Evolutionary conservation across 2,113 vertebrate species (phyloP).

Genomic region (Passer montanus): DNA sequence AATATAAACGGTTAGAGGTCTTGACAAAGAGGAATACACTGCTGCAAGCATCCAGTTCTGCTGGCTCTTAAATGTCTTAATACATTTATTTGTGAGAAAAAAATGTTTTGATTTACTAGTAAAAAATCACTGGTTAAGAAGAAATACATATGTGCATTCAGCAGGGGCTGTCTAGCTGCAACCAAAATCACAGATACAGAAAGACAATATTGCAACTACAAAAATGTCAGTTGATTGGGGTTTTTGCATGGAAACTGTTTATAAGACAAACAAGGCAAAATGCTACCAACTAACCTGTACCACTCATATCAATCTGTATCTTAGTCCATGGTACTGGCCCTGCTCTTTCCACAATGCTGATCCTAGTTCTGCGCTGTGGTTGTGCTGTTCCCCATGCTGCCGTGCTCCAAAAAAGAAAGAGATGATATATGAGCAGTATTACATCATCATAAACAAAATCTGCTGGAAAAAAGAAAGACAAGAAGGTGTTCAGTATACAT

Average conservation of each 20-base stretch:
- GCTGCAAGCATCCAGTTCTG: background rate
- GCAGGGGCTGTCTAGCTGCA: background rate
- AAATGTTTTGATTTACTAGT: background rate
- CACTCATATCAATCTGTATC: background rate
- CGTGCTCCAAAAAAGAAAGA: background rate
- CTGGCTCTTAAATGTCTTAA: background rate
- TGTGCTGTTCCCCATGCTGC: background rate
- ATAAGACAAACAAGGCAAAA: background rate
- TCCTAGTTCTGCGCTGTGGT: background rate
- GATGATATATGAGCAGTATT: background rate
- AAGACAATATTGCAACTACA: background rate
- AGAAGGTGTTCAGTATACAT: background rate
- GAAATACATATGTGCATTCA: background rate
- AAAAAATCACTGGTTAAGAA: background rate
- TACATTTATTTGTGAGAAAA: background rate
- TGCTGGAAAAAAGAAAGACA: background rate
- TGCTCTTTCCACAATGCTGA: slow-evolving; percentile 3
- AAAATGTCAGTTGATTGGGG: background rate
- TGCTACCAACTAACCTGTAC: slow-evolving; percentile 9
- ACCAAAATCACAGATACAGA: background rate
- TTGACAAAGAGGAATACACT: background rate
- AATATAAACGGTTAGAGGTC: background rate
- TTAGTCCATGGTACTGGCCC: background rate
- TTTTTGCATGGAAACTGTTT: background rate
- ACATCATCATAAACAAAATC: background rate